These are phyloP conservation scores for Eulemur mongoz DNA, from an alignment of 2,797 vertebrate species.

Conservation along the genomic window DNA sequence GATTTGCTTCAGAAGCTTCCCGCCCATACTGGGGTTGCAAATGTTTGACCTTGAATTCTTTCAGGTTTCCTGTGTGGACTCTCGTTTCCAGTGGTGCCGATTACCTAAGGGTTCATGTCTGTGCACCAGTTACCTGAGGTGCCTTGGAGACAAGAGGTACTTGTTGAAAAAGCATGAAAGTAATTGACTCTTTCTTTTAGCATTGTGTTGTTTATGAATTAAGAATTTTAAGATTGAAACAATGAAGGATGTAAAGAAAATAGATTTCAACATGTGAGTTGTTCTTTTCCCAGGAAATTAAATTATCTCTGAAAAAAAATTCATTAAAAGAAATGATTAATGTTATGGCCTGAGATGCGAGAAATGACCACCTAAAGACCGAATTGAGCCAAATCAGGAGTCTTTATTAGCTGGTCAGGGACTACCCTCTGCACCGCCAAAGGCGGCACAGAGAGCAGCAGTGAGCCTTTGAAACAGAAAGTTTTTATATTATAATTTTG, in stretches of 20 bases:
- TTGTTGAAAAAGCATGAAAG: background rate
- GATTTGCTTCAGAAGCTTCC: background rate
- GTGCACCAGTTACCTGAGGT: background rate
- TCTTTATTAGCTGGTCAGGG: too few species aligned
- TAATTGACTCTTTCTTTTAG: background rate
- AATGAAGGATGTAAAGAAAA: background rate
- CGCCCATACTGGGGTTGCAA: background rate
- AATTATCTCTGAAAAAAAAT: background rate
- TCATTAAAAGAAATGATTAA: background rate
- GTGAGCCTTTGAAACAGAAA: too few species aligned
- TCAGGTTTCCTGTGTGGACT: background rate
- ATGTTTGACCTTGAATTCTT: background rate
- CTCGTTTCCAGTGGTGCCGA: background rate
- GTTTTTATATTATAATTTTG: too few species aligned
- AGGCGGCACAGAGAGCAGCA: too few species aligned
- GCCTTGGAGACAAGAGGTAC: background rate
- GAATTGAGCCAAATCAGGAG: too few species aligned
- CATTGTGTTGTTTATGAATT: background rate
- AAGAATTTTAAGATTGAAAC: background rate
- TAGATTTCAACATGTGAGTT: background rate
- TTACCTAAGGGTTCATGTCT: background rate
- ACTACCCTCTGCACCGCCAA: too few species aligned
- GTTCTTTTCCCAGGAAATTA: background rate
- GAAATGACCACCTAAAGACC: too few species aligned
- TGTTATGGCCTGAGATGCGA: too few species aligned